phyloP scores from a whole-genome alignment of 2,113 vertebrate species.

The Arizona elegans region DNA sequence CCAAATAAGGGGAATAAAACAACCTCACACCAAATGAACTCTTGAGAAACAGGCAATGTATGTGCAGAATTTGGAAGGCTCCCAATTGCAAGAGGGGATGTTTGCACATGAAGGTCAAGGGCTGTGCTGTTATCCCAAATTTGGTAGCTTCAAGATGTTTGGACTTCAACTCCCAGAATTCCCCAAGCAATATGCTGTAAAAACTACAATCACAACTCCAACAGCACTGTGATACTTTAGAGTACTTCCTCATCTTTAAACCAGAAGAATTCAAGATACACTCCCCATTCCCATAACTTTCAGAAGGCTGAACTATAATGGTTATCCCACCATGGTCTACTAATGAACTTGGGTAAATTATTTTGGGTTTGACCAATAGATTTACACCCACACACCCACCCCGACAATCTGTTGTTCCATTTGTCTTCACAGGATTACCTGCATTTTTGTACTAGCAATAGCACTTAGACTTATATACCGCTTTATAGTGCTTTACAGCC shows the following conservation, averaged over 20 bases:
- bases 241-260: not conserved
- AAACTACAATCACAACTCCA: not conserved
- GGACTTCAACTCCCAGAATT: not conserved
- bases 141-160: not conserved
- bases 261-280: not conserved
- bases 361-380: not conserved
- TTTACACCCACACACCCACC: no score
- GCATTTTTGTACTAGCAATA: no score
- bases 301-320: not conserved
- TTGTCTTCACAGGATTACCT: no score
- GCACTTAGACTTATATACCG: no score
- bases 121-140: not conserved
- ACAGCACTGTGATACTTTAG: not conserved
- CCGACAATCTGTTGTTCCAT: no score
- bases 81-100: not conserved
- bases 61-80: not conserved
- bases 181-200: not conserved
- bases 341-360: not conserved
- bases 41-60: accelerated
- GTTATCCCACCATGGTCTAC: not conserved
- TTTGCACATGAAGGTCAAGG: not conserved
- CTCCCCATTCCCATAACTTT: not conserved
- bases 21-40: conserved; percentile 2
- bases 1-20: conserved; percentile 17
- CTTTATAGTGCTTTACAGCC: no score